A percentile compares a stretch with the other conserved stretches of the same genome.
These are phyloP conservation scores for Cyanoramphus novaezelandiae DNA, from an alignment of 2,113 vertebrate species.

Conservation along the genomic window DNA sequence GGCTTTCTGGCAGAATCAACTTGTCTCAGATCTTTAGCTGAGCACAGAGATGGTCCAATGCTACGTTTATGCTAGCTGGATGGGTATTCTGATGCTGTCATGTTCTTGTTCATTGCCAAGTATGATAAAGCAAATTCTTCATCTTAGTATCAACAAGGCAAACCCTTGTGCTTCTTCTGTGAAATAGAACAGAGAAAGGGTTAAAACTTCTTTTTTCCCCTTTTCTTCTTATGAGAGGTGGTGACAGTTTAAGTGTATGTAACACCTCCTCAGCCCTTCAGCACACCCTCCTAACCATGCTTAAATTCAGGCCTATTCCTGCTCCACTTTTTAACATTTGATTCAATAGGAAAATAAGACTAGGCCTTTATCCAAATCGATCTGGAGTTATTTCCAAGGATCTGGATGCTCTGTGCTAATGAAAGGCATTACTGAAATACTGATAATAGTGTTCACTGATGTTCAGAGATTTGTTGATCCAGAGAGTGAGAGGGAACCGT, in stretches of 20 bases:
- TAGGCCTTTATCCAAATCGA: background rate
- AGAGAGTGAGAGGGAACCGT: background rate
- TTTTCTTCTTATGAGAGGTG: background rate
- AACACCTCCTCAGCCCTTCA: background rate
- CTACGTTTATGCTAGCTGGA: background rate
- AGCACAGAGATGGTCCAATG: background rate
- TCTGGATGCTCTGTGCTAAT: background rate
- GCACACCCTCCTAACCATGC: background rate
- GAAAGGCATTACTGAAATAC: background rate
- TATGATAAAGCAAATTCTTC: background rate
- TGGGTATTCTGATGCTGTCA: background rate
- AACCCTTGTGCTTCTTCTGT: background rate
- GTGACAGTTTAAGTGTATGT: background rate
- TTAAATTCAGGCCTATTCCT: background rate
- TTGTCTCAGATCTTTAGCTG: background rate
- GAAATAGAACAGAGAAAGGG: background rate
- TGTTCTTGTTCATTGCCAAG: background rate
- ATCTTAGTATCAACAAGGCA: background rate
- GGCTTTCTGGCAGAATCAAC: background rate
- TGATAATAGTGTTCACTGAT: background rate
- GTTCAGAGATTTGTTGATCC: background rate
- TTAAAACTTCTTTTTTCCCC: background rate
- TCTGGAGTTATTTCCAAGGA: background rate
- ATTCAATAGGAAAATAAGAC: background rate
- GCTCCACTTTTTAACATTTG: background rate